These are phyloP conservation scores for Syngnathoides biaculeatus DNA, from an alignment of 2,113 vertebrate genomes.

Conservation along the genomic window DNA sequence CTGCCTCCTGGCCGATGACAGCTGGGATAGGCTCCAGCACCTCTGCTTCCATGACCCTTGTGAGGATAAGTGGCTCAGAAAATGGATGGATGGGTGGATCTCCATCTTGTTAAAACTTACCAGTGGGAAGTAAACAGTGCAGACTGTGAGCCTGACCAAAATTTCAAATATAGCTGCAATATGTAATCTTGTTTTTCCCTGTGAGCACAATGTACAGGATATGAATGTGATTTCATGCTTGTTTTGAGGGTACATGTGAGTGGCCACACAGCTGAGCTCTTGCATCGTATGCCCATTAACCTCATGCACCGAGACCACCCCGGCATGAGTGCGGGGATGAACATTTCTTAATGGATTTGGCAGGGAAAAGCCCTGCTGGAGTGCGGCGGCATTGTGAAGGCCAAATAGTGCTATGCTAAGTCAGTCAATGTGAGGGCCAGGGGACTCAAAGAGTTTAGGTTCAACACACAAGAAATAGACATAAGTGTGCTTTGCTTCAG, in stretches of 20 bases:
- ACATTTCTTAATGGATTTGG: slow-evolving; percentile 52
- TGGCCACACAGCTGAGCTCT: slow-evolving; percentile 41
- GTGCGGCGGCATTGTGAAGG: slow-evolving; percentile 48
- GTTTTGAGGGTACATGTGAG: slow-evolving; percentile 23
- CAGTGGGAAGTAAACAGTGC: slow-evolving; percentile 30
- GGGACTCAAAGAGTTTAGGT: slow-evolving; percentile 41
- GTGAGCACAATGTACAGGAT: slow-evolving; percentile 2
- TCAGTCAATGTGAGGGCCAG: slow-evolving; percentile 42
- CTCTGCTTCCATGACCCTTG: too few species aligned
- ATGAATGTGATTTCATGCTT: slow-evolving; percentile 12
- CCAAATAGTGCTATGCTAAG: slow-evolving; percentile 58
- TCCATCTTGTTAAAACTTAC: slow-evolving; percentile 28
- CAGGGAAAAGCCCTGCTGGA: slow-evolving; percentile 44
- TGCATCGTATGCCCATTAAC: slow-evolving; percentile 44
- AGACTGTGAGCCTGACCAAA: neutral
- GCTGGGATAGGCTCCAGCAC: too few species aligned
- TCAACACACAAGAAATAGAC: slow-evolving; percentile 28
- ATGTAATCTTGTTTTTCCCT: slow-evolving; percentile 4
- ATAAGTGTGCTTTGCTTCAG: slow-evolving; percentile 29
- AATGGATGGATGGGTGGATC: too few species aligned
- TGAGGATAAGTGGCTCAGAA: too few species aligned
- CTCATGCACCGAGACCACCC: slow-evolving; percentile 38
- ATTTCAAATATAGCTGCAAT: slow-evolving; percentile 7
- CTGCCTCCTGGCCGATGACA: too few species aligned
- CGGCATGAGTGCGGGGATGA: slow-evolving; percentile 62